phyloP scores from a whole-genome alignment of 2,888 invertebrate genomes.

The Camptogramma bilineatum region DNA sequence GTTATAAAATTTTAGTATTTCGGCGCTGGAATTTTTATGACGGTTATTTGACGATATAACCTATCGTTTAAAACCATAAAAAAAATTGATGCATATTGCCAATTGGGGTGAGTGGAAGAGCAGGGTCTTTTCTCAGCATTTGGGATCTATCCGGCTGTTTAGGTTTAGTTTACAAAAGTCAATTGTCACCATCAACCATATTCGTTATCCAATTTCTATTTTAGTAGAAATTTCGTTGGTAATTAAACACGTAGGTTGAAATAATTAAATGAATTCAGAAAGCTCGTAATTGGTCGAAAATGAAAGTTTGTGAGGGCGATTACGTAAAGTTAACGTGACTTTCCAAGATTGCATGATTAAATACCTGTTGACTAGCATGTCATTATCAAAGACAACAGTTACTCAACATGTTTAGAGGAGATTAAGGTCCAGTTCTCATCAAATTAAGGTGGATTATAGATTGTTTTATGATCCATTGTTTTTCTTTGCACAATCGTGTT shows the following conservation, averaged over 20 bases:
- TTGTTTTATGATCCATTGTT: neutral
- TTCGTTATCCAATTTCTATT: too few species aligned
- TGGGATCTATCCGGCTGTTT: too few species aligned
- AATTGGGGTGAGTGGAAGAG: too few species aligned
- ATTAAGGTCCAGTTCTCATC: slow-evolving; percentile 14
- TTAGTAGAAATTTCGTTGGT: neutral
- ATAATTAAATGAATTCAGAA: slow-evolving; percentile 18
- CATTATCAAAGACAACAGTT: slow-evolving; percentile 15
- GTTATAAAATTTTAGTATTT: too few species aligned
- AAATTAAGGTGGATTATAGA: neutral
- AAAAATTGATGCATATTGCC: too few species aligned
- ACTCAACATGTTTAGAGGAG: slow-evolving; percentile 3
- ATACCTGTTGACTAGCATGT: slow-evolving; percentile 20
- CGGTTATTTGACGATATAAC: too few species aligned
- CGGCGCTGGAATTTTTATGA: too few species aligned
- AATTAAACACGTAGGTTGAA: neutral
- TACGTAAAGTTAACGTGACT: slow-evolving; percentile 25
- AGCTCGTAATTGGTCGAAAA: slow-evolving; percentile 29
- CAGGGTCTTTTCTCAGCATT: too few species aligned
- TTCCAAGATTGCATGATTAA: slow-evolving; percentile 29
- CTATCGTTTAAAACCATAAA: too few species aligned
- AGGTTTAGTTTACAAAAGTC: too few species aligned
- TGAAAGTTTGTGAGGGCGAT: slow-evolving; percentile 29
- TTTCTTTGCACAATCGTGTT: neutral
- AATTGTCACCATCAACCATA: too few species aligned